Evolutionary conservation across 1,140 invertebrate species (phyloP).

Genomic region (Calosoma granatense): DNA sequence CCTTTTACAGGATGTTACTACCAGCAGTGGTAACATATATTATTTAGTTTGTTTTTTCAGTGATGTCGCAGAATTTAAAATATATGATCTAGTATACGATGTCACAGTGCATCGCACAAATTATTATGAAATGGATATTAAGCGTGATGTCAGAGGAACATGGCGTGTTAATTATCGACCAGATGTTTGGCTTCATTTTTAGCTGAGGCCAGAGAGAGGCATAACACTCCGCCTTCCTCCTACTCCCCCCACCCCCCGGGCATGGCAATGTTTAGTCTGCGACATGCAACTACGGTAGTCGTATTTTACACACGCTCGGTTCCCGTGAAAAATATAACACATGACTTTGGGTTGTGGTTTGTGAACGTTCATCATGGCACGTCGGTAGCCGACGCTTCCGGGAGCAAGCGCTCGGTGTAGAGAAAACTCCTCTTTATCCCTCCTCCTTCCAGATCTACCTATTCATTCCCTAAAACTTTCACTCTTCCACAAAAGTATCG

Average conservation of each 20-base stretch:
- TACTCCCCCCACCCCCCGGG: background rate
- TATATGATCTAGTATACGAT: background rate
- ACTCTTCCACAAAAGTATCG: too few relatives aligned
- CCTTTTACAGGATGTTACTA: too few relatives aligned
- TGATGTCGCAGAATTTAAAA: background rate
- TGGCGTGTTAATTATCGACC: conserved; percentile 8
- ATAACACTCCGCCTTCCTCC: background rate
- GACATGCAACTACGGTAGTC: background rate
- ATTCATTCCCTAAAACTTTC: background rate
- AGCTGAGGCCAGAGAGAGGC: background rate
- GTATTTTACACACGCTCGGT: background rate
- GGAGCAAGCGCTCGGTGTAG: background rate
- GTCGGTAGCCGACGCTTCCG: background rate
- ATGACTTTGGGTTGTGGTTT: background rate
- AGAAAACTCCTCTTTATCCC: too few relatives aligned
- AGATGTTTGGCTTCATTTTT: background rate
- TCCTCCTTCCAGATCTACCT: background rate
- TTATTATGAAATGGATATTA: conserved; percentile 9
- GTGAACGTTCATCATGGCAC: background rate
- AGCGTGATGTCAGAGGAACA: background rate
- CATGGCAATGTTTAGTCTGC: background rate
- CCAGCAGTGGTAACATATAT: too few relatives aligned
- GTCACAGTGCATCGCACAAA: conserved; percentile 2
- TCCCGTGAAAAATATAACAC: background rate
- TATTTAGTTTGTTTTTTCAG: background rate